Conservation (phyloP, 2,888 invertebrate genomes). For the Hypselothyrea guttata region DNA sequence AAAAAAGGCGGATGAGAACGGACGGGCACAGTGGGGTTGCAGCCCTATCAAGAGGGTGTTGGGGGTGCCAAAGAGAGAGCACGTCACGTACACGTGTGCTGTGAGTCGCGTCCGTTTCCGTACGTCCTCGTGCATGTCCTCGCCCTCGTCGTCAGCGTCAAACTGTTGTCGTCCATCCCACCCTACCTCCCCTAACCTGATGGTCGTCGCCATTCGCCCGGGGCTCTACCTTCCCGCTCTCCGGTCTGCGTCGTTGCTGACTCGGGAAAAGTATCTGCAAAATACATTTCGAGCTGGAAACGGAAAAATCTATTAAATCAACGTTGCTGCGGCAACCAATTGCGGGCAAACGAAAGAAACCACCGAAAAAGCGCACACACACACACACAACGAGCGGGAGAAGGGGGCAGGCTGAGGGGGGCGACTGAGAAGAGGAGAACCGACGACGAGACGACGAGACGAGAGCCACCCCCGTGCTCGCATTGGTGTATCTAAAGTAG, state of each 20-base stretch:
- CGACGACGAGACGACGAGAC: constrained; percentile 4
- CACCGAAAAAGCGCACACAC: constrained; percentile 64
- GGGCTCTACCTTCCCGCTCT: background rate
- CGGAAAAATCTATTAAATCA: constrained; percentile 83
- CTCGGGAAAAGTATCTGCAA: constrained; percentile 66
- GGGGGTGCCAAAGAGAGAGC: background rate
- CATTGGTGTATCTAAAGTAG: constrained; percentile 72
- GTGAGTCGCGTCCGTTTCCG: constrained; percentile 5
- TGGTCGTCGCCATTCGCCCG: background rate
- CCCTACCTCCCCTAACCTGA: background rate
- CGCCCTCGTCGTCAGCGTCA: constrained; percentile 27
- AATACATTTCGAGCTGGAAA: constrained; percentile 71
- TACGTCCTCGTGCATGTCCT: constrained; percentile 2
- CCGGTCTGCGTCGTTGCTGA: background rate
- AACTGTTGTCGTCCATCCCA: constrained; percentile 12
- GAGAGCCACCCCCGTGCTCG: constrained; percentile 64
- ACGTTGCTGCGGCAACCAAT: constrained; percentile 82
- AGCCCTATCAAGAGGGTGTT: constrained; percentile 4
- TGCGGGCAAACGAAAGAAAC: constrained; percentile 81
- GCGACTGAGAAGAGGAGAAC: constrained; percentile 27
- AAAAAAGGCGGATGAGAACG: constrained; percentile 24
- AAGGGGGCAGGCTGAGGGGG: background rate
- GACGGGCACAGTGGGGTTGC: background rate
- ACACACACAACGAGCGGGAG: no score
- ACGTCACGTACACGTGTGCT: constrained; percentile 41